Conservation (phyloP, 37 sponge, comb jelly and placozoan species). For the Eunapius fragilis region DNA sequence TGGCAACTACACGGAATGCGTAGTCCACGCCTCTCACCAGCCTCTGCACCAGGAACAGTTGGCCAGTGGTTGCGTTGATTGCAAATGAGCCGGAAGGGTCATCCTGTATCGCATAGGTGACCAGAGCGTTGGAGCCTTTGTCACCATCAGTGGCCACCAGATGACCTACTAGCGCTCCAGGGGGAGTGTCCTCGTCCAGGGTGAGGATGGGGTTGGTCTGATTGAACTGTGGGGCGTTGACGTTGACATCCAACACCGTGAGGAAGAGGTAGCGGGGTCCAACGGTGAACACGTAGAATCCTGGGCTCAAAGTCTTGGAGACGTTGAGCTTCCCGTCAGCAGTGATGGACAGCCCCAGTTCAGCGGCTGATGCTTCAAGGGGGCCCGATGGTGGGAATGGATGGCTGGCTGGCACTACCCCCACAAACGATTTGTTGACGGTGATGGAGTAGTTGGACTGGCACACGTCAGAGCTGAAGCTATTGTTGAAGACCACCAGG, state of each 20-base stretch:
- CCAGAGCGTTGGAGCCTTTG: conserved; percentile 35
- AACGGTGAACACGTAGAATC: conserved; percentile 24
- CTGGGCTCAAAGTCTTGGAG: background rate
- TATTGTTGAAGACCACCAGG: conserved; percentile 34
- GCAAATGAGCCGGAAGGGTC: conserved; percentile 18
- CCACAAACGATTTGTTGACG: background rate
- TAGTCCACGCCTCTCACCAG: conserved; percentile 9
- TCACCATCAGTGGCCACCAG: conserved; percentile 72
- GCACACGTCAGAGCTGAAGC: conserved; percentile 34
- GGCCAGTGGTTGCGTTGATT: conserved; percentile 46
- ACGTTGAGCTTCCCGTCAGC: conserved; percentile 50
- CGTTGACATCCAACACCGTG: conserved; percentile 65
- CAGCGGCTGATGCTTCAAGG: conserved; percentile 29
- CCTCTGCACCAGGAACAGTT: background rate
- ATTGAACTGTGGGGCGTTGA: conserved; percentile 56
- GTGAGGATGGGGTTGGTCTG: background rate
- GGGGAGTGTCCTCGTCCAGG: conserved; percentile 47
- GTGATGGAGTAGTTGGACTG: background rate
- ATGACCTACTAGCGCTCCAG: conserved; percentile 21
- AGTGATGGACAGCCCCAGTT: background rate
- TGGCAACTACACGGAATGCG: conserved; percentile 20
- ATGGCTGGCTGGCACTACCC: conserved; percentile 1
- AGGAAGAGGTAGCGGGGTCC: conserved; percentile 22
- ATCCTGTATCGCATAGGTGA: conserved; percentile 37
- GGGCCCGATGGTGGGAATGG: conserved; percentile 6